Conservation (phyloP, 2,888 invertebrate species). For the Glaucopsyche alexis region DNA sequence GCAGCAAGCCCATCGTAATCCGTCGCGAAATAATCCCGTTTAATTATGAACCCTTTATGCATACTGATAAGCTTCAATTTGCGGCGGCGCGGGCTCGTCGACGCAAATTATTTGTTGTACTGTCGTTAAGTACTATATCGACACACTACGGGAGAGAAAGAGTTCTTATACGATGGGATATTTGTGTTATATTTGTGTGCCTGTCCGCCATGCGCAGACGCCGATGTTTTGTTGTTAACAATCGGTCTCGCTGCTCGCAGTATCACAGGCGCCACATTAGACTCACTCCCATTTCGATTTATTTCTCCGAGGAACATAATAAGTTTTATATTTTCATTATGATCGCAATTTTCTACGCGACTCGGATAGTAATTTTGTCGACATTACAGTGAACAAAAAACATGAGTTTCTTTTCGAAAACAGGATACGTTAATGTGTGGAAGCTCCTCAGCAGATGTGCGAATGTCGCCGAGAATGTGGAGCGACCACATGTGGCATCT, state of each 20-base stretch:
- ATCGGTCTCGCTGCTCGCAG: constrained; percentile 60
- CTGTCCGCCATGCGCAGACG: constrained; percentile 45
- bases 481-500: constrained; percentile 53
- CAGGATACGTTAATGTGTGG: constrained; percentile 70
- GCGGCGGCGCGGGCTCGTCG: constrained; percentile 63
- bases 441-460: constrained; percentile 68
- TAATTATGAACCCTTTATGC: constrained; percentile 73
- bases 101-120: constrained; percentile 53
- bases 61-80: constrained; percentile 68
- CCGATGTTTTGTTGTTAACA: constrained; percentile 77
- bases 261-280: constrained; percentile 66
- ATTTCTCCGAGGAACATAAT: constrained; percentile 59
- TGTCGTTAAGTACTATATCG: constrained; percentile 52
- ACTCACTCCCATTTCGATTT: constrained; percentile 77
- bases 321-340: constrained; percentile 59
- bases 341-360: constrained; percentile 48
- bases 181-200: constrained; percentile 46
- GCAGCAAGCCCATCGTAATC: constrained; percentile 67
- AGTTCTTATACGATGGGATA: constrained; percentile 50
- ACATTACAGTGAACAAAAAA: constrained; percentile 63
- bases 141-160: constrained; percentile 46
- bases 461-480: constrained; percentile 60
- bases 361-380: constrained; percentile 63
- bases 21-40: constrained; percentile 64
- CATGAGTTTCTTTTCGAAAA: constrained; percentile 61